Base-by-base conservation (phyloP, 1,140 invertebrate genomes). In the Lordiphosa mommai region DNA sequence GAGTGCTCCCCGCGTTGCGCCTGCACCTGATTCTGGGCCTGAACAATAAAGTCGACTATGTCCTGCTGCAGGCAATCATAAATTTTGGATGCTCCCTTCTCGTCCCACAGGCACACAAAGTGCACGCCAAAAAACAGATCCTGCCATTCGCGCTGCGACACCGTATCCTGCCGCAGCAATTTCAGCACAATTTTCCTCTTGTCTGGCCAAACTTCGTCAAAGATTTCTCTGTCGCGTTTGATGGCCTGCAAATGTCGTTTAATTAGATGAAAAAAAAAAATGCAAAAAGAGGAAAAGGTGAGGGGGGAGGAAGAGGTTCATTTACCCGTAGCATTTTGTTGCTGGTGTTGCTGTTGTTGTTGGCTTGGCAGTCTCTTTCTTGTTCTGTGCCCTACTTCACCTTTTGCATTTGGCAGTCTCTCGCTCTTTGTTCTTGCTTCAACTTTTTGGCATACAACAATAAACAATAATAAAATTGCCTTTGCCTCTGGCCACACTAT, bases 111-210 rank as follows among this genome's bases (percentile, higher is more conserved):
- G 88, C 97, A 99, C 5, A 98, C 96, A 41, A 94, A 92, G 90
- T 99, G 97, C 5, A 99, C 96, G 40, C 95, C 95, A 90, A 96
- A 98, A 90, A 99, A 99, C 59, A 99, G 90, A 89, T 98, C 97
- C 89, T 99, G 97, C 98, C 98, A 99, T 92, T 99, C 97, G 67
- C 91, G 92, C 86, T 96, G 94, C n/a, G 95, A 95, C 0, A 99
- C 97, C 17, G 95, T 91, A 87, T 99, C 96, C 90, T 99, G 97
- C 71, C 96, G 94, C 30, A 99, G 90, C 27, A 88, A 59, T 58
- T 98, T 98, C 40, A 98, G 89, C 34, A 99, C 96, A 67, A 96
- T 96, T 6, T 96, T 96, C 64, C 96, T 92, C 94, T 99, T 99
- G 58, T 91, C 92, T 40, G 96, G 96, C 97, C 97, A 99, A 93